Evolutionary conservation across 2,113 vertebrate species (phyloP).

Genomic region (Phodopus roborovskii): DNA sequence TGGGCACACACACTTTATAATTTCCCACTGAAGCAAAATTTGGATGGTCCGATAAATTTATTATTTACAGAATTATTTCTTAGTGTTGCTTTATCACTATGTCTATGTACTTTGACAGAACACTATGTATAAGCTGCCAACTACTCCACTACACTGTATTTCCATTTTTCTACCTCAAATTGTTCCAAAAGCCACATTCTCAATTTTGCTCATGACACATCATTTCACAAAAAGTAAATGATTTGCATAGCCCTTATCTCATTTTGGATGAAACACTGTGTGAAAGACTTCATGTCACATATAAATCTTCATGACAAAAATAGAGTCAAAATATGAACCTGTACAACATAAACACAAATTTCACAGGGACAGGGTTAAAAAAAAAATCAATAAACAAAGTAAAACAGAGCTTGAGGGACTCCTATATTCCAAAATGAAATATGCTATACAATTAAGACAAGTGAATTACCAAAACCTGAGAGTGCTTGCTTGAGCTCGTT

Average conservation of each 20-base stretch:
- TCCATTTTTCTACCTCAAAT: neutral
- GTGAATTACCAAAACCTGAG: slow-evolving; percentile 96
- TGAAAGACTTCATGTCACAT: neutral
- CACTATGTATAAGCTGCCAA: neutral
- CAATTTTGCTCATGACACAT: neutral
- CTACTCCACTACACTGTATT: neutral
- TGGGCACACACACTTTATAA: neutral
- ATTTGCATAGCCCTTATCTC: slow-evolving; percentile 79
- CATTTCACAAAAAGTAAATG: neutral
- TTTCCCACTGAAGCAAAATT: neutral
- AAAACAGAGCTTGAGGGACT: neutral
- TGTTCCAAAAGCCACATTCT: slow-evolving; percentile 70
- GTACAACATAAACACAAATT: slow-evolving; percentile 23
- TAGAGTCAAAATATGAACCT: slow-evolving; percentile 41
- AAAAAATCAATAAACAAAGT: neutral
- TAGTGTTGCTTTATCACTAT: neutral
- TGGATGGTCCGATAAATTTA: neutral
- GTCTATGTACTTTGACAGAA: no score
- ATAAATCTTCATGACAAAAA: slow-evolving; percentile 3
- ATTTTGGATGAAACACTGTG: slow-evolving; percentile 73
- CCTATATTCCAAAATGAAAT: slow-evolving; percentile 78
- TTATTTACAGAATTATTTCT: neutral
- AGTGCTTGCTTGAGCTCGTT: slow-evolving; percentile 97
- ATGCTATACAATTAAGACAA: slow-evolving; percentile 72
- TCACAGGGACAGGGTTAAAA: neutral